phyloP scores from a whole-genome alignment of 1,140 invertebrate species.

The Drosophila tropicalis region DNA sequence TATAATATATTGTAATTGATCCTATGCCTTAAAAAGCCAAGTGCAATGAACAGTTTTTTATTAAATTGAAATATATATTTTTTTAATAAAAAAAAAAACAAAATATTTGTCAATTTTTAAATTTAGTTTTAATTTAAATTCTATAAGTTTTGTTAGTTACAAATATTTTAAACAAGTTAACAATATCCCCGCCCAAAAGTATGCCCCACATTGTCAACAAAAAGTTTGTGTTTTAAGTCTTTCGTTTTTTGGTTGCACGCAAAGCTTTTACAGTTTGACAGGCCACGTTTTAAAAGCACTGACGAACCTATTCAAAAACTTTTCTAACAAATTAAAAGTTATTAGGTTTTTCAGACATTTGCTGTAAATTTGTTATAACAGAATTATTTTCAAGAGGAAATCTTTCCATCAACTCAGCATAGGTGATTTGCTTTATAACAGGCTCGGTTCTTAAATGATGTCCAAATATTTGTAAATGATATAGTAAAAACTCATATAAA shows the following conservation, averaged over 20 bases:
- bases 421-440: constrained; percentile 16
- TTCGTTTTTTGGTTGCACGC: constrained; percentile 5
- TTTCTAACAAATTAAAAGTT: constrained; percentile 49
- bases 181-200: constrained; percentile 29
- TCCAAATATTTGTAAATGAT: constrained; percentile 43
- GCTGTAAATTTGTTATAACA: constrained; percentile 45
- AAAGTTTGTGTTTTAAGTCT: constrained; percentile 39
- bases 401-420: constrained; percentile 36
- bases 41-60: too few species aligned
- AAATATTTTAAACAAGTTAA: neutral
- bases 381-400: constrained; percentile 63
- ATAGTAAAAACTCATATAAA: constrained; percentile 66
- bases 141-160: neutral
- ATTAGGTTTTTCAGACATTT: constrained; percentile 57
- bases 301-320: neutral
- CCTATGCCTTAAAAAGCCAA: too few species aligned
- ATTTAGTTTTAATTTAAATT: neutral
- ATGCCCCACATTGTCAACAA: constrained; percentile 13
- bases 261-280: constrained; percentile 30
- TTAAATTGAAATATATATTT: too few species aligned
- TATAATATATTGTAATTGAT: too few species aligned
- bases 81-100: too few species aligned
- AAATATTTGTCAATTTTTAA: too few species aligned
- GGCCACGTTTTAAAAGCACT: constrained; percentile 3
- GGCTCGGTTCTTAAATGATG: neutral